phyloP scores from a whole-genome alignment of 2,113 vertebrate genomes.

The Neomonachus schauinslandi region DNA sequence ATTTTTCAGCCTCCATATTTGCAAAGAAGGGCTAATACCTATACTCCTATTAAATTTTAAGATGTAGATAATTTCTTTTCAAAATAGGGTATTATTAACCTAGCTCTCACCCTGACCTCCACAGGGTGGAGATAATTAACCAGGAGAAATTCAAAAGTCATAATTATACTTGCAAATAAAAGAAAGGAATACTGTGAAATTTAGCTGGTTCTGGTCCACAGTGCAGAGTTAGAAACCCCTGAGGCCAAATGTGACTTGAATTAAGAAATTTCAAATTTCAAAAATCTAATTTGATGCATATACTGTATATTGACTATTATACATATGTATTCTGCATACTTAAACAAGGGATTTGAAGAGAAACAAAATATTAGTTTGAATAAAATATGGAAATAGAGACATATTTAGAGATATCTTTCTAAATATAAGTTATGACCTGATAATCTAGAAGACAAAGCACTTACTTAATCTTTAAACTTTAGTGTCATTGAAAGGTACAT shows the following conservation, averaged over 20 bases:
- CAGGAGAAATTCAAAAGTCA: constrained; percentile 39
- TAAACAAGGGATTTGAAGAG: not conserved
- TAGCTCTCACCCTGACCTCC: not conserved
- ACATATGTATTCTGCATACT: not conserved
- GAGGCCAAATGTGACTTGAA: not conserved
- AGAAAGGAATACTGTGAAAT: not conserved
- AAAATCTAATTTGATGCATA: not conserved
- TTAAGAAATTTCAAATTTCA: not conserved
- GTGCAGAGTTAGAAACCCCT: not conserved
- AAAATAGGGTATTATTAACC: constrained; percentile 47
- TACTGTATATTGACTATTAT: not conserved
- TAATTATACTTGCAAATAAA: constrained; percentile 59
- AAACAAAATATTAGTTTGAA: not conserved
- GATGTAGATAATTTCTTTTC: constrained; percentile 49
- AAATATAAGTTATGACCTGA: not conserved
- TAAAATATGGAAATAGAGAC: not conserved
- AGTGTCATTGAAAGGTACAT: not conserved
- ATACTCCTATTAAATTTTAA: not conserved
- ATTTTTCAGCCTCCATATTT: not conserved
- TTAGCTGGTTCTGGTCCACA: not conserved
- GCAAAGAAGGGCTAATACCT: constrained; percentile 11
- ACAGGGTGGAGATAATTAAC: constrained; percentile 32
- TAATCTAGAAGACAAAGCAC: not conserved
- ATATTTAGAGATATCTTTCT: not conserved
- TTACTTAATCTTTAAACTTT: not conserved